Evolutionary conservation across 2,888 invertebrate species (phyloP).

Genomic region (Polymixis lichenea): DNA sequence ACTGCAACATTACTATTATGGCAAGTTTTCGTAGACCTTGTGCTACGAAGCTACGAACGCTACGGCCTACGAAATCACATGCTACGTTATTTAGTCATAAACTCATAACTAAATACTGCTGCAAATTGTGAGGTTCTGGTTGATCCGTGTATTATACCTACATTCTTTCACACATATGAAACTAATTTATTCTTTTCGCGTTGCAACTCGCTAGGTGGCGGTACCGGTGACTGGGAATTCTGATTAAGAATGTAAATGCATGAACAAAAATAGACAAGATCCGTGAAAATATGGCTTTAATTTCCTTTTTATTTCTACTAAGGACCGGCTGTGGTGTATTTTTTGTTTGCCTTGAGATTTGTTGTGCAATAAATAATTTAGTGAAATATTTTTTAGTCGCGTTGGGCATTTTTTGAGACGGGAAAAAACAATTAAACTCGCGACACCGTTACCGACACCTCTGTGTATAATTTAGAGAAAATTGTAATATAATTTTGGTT

Average conservation of each 20-base stretch:
- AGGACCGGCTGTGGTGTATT: background rate
- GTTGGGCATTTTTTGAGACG: too few species aligned
- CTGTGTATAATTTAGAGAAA: too few species aligned
- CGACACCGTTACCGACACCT: too few species aligned
- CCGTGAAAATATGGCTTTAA: constrained; percentile 18
- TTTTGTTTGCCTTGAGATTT: background rate
- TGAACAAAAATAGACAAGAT: constrained; percentile 25
- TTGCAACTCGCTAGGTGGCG: background rate
- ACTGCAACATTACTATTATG: background rate
- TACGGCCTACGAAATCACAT: constrained; percentile 20
- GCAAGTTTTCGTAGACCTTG: background rate
- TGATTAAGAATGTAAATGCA: constrained; percentile 36
- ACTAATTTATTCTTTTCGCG: constrained; percentile 2
- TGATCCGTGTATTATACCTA: background rate
- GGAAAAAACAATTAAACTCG: too few species aligned
- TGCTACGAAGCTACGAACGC: constrained; percentile 34
- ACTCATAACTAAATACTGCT: background rate
- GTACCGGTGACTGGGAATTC: background rate
- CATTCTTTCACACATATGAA: constrained; percentile 8
- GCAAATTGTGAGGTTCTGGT: background rate
- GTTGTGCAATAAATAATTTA: too few species aligned
- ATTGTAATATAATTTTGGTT: too few species aligned
- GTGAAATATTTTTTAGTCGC: too few species aligned
- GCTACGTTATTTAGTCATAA: background rate
- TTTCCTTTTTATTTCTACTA: constrained; percentile 16